Percentiles rank a stretch among this genome's conserved stretches.
phyloP scores from a whole-genome alignment of 1,140 invertebrate species.

The Micrasema minimum region DNA sequence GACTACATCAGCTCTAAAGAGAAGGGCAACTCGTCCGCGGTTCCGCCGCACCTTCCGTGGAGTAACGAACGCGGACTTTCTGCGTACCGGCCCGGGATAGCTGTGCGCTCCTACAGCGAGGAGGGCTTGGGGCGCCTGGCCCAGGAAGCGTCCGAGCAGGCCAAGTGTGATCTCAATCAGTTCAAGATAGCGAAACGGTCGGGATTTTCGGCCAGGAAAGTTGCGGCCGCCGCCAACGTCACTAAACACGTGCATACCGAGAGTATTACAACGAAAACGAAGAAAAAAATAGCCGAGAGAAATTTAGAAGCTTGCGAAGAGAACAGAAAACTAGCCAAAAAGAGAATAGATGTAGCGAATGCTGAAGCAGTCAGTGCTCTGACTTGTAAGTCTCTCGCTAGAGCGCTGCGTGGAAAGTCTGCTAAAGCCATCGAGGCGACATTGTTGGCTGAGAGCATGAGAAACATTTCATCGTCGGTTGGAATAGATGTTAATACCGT shows the following conservation, averaged over 20 bases:
- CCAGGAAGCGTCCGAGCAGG: slow-evolving; percentile 71
- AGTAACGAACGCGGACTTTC: slow-evolving; percentile 75
- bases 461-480: slow-evolving; percentile 66
- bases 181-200: slow-evolving; percentile 73
- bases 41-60: slow-evolving; percentile 77
- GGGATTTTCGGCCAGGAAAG: slow-evolving; percentile 74
- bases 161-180: slow-evolving; percentile 73
- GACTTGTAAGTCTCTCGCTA: too few species aligned
- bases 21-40: slow-evolving; percentile 60
- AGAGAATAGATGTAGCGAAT: too few species aligned
- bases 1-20: slow-evolving; percentile 77
- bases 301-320: slow-evolving; percentile 60
- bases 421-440: slow-evolving; percentile 77
- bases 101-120: slow-evolving; percentile 70
- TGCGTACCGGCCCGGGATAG: slow-evolving; percentile 69
- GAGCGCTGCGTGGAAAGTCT: slow-evolving; percentile 75
- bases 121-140: slow-evolving; percentile 73
- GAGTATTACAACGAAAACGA: slow-evolving; percentile 66
- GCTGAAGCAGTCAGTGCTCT: too few species aligned
- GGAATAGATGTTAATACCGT: slow-evolving; percentile 59
- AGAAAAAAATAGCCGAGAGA: slow-evolving; percentile 64
- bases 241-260: slow-evolving; percentile 72
- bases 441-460: slow-evolving; percentile 69
- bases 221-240: slow-evolving; percentile 73
- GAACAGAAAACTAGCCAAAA: slow-evolving; percentile 62